These are phyloP conservation scores for Cryptoprocta ferox DNA, from an alignment of 2,797 vertebrate genomes.

Conservation along the genomic window DNA sequence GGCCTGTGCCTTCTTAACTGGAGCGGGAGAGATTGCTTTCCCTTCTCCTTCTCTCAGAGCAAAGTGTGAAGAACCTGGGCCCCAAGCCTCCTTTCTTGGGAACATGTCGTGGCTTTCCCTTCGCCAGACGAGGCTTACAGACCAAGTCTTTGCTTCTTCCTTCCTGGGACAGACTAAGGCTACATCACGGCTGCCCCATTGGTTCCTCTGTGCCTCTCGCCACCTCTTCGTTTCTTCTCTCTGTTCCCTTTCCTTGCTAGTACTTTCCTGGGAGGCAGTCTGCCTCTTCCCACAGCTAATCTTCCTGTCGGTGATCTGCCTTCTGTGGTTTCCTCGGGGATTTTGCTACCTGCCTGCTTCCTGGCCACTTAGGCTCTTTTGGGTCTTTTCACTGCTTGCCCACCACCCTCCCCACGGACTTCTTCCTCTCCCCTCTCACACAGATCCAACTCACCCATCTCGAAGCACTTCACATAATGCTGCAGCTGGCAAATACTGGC, in stretches of 20 bases:
- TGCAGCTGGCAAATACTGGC: neutral
- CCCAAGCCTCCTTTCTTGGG: neutral
- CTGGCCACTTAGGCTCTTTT: neutral
- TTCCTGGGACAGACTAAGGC: neutral
- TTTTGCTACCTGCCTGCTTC: neutral
- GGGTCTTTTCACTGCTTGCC: neutral
- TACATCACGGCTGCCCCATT: fast-evolving
- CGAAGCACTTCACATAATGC: neutral
- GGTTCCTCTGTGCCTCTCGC: neutral
- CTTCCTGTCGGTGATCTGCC: neutral
- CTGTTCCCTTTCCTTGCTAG: neutral
- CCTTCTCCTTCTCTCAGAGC: neutral
- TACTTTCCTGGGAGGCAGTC: neutral
- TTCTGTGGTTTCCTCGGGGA: neutral
- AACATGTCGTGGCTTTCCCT: neutral
- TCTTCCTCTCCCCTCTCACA: neutral
- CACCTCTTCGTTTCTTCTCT: neutral
- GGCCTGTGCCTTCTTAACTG: neutral
- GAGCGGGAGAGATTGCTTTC: neutral
- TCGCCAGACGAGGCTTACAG: neutral
- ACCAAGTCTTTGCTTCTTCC: neutral
- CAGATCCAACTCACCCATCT: neutral
- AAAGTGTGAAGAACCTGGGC: neutral
- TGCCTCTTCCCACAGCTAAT: neutral
- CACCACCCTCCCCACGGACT: neutral